Percentiles rank a stretch among this genome's conserved stretches.
Evolutionary conservation across 2,797 vertebrate species (phyloP).

Genomic region (Euphonia xanthogaster): DNA sequence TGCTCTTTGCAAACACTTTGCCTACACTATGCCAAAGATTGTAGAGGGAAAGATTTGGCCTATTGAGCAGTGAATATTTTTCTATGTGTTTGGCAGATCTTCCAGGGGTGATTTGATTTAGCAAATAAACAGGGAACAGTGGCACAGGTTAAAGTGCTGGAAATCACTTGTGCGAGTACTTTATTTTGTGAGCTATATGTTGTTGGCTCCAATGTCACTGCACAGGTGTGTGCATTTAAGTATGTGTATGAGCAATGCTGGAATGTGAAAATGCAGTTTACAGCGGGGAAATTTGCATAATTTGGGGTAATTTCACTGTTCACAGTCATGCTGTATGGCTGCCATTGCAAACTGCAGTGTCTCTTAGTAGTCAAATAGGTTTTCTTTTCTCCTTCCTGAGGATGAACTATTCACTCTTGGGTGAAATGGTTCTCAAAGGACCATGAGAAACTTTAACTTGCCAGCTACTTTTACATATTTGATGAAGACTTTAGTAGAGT

Average conservation of each 20-base stretch:
- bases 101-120: neutral
- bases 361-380: neutral
- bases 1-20: neutral
- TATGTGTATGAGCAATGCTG: neutral
- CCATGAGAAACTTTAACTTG: neutral
- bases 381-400: slow-evolving; percentile 16
- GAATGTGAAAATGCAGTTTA: slow-evolving; percentile 7
- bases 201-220: neutral
- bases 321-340: neutral
- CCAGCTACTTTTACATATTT: slow-evolving; percentile 35
- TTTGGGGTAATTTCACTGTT: neutral
- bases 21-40: neutral
- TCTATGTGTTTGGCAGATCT: neutral
- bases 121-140: neutral
- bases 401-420: slow-evolving; percentile 26
- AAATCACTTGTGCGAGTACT: neutral
- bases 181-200: neutral
- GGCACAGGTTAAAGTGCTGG: neutral
- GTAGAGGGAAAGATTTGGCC: neutral
- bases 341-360: neutral
- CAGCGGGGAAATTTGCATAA: neutral
- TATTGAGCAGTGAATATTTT: neutral
- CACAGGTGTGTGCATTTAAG: slow-evolving; percentile 22
- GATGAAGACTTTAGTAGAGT: slow-evolving; percentile 12
- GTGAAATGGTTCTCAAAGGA: neutral